Evolutionary conservation across 2,797 vertebrate genomes (phyloP).

Genomic region (Intellagama lesueurii): DNA sequence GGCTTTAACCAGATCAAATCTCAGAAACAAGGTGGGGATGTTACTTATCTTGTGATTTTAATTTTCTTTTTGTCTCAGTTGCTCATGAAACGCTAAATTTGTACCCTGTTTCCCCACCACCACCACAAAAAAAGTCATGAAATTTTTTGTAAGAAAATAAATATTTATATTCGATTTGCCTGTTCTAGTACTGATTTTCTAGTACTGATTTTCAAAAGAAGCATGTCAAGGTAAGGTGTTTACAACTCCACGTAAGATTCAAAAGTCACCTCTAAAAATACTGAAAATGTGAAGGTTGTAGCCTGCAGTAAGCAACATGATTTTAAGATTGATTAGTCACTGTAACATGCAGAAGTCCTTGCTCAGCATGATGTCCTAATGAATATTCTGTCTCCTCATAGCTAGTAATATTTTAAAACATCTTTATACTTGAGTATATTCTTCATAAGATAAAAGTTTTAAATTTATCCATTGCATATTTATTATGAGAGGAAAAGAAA

Average conservation of each 20-base stretch:
- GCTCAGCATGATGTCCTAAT: constrained; percentile 39
- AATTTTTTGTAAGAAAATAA: background rate
- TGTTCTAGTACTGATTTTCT: background rate
- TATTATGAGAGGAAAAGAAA: constrained; percentile 32
- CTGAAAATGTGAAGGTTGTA: background rate
- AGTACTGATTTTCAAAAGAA: background rate
- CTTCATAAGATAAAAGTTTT: constrained; percentile 24
- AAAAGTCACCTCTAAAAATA: constrained; percentile 14
- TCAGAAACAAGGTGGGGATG: background rate
- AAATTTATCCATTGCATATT: constrained; percentile 26
- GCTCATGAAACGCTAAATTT: background rate
- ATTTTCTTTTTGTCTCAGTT: background rate
- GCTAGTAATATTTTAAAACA: constrained; percentile 14
- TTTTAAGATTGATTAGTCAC: constrained; percentile 29
- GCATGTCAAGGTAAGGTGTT: background rate
- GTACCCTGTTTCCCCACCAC: background rate
- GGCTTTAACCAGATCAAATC: background rate
- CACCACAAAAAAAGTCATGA: background rate
- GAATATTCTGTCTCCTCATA: background rate
- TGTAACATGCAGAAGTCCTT: background rate
- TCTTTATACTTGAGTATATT: constrained; percentile 46
- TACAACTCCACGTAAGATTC: constrained; percentile 30
- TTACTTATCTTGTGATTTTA: background rate
- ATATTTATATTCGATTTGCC: no score
- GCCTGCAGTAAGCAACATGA: background rate